Evolutionary conservation across 1,140 invertebrate species (phyloP), one percentile per base, ranked within the genome.

Genomic region (Trissolcus basalis): DNA sequence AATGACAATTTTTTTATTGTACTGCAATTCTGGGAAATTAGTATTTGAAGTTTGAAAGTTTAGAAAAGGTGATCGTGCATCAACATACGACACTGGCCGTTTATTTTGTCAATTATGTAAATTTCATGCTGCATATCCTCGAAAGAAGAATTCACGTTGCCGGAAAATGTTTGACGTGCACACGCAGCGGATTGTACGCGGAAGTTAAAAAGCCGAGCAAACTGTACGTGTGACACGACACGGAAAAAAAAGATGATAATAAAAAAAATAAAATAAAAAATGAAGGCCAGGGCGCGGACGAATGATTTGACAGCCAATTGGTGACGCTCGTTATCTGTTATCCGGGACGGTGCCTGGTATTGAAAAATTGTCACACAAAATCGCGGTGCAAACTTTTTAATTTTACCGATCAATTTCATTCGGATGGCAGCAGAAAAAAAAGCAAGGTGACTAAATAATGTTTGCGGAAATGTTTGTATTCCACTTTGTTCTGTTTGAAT

Each of bases 301-400:
- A 33, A 7, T 14, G 51, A 54, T 14, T 63, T 55, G 64, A 68
- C 61, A 50, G 53, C 50, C 56, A 70, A 76, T 76, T 27, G 19
- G 19, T 76, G 71, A 55, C 14, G 53, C 55, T 64, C 36, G 49
- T 70, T 60, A 68, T 27, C 48, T 35, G 19, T 45, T 36, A 45
- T 47, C 54, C 15, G 15, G 43, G 32, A 49, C 49, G 48, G 15
- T 10, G 14, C 45, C 32, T 50, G 13, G 27, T 50, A 50, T 35
- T 13, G 48, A 32, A 35, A 9, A 50, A 8, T 12, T 6, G 48
- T 50, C 48, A 33, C 3, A 11, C 32, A 13, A 35, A 50, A 39
- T 10, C 9, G 19, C 19, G 19, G 19, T 27, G 19, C 19, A 6
- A 27, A 27, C 19, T 27, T 27, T 27, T 27, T 27, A 27, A 27